Evolutionary conservation across 2,113 vertebrate genomes (phyloP), one percentile per base, ranked within the genome.

Genomic region (Gambusia affinis): DNA sequence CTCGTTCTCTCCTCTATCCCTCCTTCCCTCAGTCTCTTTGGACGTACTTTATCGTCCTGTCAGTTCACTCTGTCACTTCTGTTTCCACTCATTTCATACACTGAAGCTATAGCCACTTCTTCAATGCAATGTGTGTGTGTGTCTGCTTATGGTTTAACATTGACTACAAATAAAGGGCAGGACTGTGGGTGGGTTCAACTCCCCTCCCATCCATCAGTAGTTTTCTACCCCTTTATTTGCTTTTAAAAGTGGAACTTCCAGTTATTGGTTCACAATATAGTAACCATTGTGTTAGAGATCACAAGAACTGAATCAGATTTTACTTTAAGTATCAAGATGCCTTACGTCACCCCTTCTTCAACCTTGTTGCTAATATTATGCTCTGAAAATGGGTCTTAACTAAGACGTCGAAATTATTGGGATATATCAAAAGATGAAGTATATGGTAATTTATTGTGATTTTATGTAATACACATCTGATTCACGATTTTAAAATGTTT

Each of bases 51-150:
- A 67, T 79, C 77, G 75, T 80, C 78, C 85, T 68, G 71, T 85
- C 87, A 91, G 37, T 89, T 92, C 75, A 83, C 74, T 31, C 83
- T 90, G 90, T 92, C 92, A 92, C 87, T 92, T 92, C 81, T 84
- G 84, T 75, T 92, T 90, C 88, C 47, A 75, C 79, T 92, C 92
- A 91, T 78, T 75, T 77, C 39, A 14, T 75, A 86, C 75, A 72
- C 79, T 80, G 74, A 51, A 85, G 81, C 80, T 73, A 80, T 42
- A 54, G 64, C 22, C 47, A 71, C 29, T 70, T 64, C 61, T 70
- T 57, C 35, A 75, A 33, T 60, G n/a, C 62, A 30, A 4, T 60
- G 79, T 75, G 31, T 81, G 19, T 76, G 31, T 81, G 73, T 83
- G 67, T 70, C 57, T 80, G 44, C 44, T 76, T 57, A 57, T 57